A percentile compares a stretch with the other conserved stretches of the same genome.
These are phyloP conservation scores for Apodemia duryi DNA, from an alignment of 2,888 invertebrate species.

Conservation along the genomic window DNA sequence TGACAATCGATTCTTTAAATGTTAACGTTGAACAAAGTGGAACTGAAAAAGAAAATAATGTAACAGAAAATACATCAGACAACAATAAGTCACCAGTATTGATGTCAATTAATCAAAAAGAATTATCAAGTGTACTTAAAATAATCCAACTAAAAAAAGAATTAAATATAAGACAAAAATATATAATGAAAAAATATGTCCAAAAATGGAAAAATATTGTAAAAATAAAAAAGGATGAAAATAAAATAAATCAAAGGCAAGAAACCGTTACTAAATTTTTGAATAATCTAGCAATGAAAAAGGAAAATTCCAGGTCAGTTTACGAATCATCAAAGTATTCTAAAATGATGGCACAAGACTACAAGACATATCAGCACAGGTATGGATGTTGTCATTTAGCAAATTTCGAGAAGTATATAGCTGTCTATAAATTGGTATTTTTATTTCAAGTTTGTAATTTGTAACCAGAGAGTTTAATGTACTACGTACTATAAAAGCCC, in stretches of 20 bases:
- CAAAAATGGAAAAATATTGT: slow-evolving; percentile 56
- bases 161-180: slow-evolving; percentile 41
- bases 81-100: slow-evolving; percentile 11
- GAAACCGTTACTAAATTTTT: slow-evolving; percentile 56
- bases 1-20: slow-evolving; percentile 50
- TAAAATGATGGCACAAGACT: slow-evolving; percentile 51
- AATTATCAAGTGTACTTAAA: slow-evolving; percentile 41
- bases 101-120: slow-evolving; percentile 16
- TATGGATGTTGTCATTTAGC: slow-evolving; percentile 30
- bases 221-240: slow-evolving; percentile 42
- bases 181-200: slow-evolving; percentile 49
- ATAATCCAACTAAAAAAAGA: slow-evolving; percentile 47
- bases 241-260: slow-evolving; percentile 48
- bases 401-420: not conserved
- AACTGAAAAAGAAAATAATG: slow-evolving; percentile 20
- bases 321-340: slow-evolving; percentile 45
- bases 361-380: slow-evolving; percentile 66
- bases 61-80: slow-evolving; percentile 19
- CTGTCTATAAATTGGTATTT: not conserved
- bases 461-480: too few species aligned
- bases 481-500: too few species aligned
- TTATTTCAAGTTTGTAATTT: too few species aligned
- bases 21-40: slow-evolving; percentile 34
- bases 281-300: slow-evolving; percentile 59
- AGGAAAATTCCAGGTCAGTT: slow-evolving; percentile 39